phyloP scores from a whole-genome alignment of 2,888 invertebrate species.

The Acronicta leporina region DNA sequence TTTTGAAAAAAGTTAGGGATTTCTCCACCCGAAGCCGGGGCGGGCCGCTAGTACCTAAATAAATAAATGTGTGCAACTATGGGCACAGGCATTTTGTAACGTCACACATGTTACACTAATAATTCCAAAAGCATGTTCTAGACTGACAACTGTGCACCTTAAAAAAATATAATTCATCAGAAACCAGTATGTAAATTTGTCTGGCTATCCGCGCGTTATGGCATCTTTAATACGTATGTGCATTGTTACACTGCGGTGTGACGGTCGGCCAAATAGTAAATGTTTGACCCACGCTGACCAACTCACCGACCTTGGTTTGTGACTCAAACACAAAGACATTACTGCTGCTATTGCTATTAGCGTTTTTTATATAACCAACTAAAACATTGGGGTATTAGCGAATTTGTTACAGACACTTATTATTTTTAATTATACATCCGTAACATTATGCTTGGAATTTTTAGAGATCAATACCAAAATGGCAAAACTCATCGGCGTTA shows the following conservation, averaged over 20 bases:
- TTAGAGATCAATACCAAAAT: neutral
- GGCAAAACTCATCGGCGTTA: neutral
- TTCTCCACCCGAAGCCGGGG: too few species aligned
- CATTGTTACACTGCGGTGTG: conserved; percentile 2
- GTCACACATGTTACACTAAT: too few species aligned
- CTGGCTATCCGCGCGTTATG: neutral
- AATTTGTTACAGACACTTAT: conserved; percentile 12
- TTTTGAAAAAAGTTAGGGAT: too few species aligned
- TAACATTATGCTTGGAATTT: neutral
- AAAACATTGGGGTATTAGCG: conserved; percentile 4
- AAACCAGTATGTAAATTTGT: too few species aligned
- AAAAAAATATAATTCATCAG: too few species aligned
- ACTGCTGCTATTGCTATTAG: neutral
- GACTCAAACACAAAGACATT: conserved; percentile 12
- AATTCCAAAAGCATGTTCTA: too few species aligned
- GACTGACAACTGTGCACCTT: too few species aligned
- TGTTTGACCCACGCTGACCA: conserved; percentile 6
- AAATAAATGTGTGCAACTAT: too few species aligned
- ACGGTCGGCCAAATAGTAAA: neutral
- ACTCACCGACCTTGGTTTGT: conserved; percentile 25
- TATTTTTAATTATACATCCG: conserved; percentile 18
- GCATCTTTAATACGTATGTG: neutral
- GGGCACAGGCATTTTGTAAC: too few species aligned
- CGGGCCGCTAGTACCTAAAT: too few species aligned
- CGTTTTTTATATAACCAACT: neutral